phyloP scores from a whole-genome alignment of 2,797 vertebrate genomes.

The Notamacropus eugenii region DNA sequence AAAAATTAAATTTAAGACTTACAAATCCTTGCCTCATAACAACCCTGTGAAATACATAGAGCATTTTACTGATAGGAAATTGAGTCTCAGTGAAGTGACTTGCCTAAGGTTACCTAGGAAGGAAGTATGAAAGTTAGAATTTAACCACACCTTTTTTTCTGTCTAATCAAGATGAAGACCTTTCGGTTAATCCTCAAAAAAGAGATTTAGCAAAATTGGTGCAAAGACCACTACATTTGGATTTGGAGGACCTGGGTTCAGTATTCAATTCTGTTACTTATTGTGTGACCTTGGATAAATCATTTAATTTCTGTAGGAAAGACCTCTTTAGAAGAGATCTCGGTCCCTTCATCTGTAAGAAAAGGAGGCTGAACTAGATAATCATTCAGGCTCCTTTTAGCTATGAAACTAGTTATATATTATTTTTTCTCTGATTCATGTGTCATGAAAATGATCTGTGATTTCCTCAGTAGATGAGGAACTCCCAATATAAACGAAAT shows the following conservation, averaged over 20 bases:
- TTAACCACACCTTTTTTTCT: neutral
- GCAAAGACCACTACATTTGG: neutral
- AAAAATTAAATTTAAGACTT: neutral
- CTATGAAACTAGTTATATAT: neutral
- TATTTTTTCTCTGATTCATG: neutral
- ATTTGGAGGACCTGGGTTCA: neutral
- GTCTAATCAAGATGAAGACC: neutral
- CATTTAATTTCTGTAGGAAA: neutral
- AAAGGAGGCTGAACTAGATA: neutral
- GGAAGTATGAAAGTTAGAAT: neutral
- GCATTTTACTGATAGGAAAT: neutral
- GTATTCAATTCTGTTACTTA: neutral
- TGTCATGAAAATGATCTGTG: neutral
- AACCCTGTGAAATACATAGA: neutral
- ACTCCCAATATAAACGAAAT: neutral
- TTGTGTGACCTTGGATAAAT: neutral
- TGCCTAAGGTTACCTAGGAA: neutral
- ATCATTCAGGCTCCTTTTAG: neutral
- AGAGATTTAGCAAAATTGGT: neutral
- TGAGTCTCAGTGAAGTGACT: neutral
- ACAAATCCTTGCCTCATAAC: neutral
- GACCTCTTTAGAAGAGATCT: neutral
- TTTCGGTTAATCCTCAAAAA: neutral
- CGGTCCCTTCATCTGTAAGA: neutral
- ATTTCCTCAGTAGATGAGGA: neutral